Conservation (phyloP, 1,140 invertebrate species). For the Ephestia elutella region DNA sequence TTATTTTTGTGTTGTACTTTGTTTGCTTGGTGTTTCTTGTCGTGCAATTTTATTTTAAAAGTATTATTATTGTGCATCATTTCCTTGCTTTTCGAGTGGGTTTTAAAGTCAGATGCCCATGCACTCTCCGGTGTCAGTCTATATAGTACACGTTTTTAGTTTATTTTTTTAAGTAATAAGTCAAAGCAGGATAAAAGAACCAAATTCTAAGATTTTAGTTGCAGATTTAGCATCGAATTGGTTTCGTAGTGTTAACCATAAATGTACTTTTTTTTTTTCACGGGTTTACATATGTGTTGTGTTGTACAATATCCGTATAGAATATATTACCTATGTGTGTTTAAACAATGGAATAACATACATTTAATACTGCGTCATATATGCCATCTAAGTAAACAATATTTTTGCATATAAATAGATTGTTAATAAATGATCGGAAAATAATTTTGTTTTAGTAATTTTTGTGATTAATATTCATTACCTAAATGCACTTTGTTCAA, state of each 20-base stretch:
- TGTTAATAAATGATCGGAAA: neutral
- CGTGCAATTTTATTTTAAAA: too few species aligned
- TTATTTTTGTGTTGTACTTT: neutral
- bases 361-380: neutral
- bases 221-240: too few species aligned
- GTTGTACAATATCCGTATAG: neutral
- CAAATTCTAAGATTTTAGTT: too few species aligned
- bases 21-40: neutral
- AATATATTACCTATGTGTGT: neutral
- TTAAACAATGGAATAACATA: slow-evolving; percentile 1
- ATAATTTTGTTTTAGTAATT: neutral
- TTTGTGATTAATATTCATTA: neutral
- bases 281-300: neutral
- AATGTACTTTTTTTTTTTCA: too few species aligned
- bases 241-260: too few species aligned
- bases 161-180: too few species aligned
- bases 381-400: slow-evolving; percentile 1
- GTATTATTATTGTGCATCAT: too few species aligned
- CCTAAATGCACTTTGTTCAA: neutral
- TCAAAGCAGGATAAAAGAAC: too few species aligned
- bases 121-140: too few species aligned
- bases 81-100: too few species aligned
- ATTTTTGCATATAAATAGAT: neutral
- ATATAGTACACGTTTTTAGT: too few species aligned
- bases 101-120: too few species aligned